phyloP scores from a whole-genome alignment of 2,113 vertebrate genomes.

The Zingel zingel region DNA sequence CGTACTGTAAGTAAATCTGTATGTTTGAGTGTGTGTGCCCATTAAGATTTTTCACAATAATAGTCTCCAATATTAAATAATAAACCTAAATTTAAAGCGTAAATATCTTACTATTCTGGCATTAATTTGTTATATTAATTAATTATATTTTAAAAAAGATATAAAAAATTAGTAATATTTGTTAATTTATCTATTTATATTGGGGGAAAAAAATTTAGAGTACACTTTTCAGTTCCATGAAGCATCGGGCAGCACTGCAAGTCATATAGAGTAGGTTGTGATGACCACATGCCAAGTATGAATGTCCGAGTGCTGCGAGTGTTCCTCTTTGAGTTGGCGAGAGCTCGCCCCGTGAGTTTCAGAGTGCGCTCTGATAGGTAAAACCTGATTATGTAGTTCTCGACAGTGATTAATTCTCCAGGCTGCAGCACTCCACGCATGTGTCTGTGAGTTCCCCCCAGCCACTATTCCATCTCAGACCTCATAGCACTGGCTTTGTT shows the following conservation, averaged over 20 bases:
- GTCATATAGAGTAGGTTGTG: neutral
- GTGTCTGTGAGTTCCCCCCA: constrained; percentile 43
- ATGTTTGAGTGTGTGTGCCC: constrained; percentile 16
- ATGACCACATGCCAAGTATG: constrained; percentile 42
- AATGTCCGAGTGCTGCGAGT: constrained; percentile 22
- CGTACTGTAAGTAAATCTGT: constrained; percentile 23
- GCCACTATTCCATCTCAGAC: constrained; percentile 39
- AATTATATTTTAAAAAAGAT: no score
- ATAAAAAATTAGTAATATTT: constrained; percentile 12
- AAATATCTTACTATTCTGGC: neutral
- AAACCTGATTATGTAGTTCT: constrained; percentile 61
- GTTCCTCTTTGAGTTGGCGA: constrained; percentile 24
- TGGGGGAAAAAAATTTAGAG: neutral
- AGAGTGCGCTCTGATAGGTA: constrained; percentile 54
- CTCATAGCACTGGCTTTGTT: constrained; percentile 56
- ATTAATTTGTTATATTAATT: constrained; percentile 15
- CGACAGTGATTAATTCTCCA: constrained; percentile 62
- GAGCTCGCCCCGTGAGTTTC: constrained; percentile 32
- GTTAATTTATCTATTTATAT: constrained; percentile 35
- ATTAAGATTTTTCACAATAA: constrained; percentile 20
- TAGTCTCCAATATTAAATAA: constrained; percentile 22
- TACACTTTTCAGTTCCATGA: constrained; percentile 6
- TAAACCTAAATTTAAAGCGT: neutral
- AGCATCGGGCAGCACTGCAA: constrained; percentile 27
- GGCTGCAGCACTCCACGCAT: constrained; percentile 56